phyloP scores from a whole-genome alignment of 2,797 vertebrate genomes.

The Gastrophryne carolinensis region DNA sequence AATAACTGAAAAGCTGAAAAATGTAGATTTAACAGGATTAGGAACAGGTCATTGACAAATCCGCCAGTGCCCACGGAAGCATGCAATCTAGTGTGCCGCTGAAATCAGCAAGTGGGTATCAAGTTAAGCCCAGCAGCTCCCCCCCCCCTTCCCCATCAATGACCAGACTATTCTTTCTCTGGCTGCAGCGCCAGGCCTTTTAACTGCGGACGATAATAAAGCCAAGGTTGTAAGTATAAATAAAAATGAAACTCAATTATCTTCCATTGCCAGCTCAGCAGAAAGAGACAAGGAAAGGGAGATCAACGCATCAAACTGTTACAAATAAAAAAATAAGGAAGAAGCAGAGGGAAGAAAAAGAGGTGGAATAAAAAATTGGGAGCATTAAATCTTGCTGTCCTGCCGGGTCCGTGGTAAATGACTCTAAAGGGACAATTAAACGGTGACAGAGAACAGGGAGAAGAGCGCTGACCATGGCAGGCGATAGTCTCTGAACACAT shows the following conservation, averaged over 20 bases:
- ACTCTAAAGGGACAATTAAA: slow-evolving; percentile 52
- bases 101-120: slow-evolving; percentile 9
- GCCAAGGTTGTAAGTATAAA: slow-evolving; percentile 48
- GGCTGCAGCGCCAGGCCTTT: slow-evolving; percentile 43
- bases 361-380: slow-evolving; percentile 44
- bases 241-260: slow-evolving; percentile 67
- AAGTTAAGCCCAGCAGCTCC: slow-evolving; percentile 24
- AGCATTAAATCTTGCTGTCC: slow-evolving; percentile 63
- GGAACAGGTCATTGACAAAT: slow-evolving; percentile 12
- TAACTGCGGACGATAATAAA: slow-evolving; percentile 50
- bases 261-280: slow-evolving; percentile 70
- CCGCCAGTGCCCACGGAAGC: slow-evolving; percentile 11
- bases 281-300: slow-evolving; percentile 43
- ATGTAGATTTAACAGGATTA: slow-evolving; percentile 15
- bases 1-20: slow-evolving; percentile 27
- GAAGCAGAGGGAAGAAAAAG: slow-evolving; percentile 21
- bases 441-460: not conserved
- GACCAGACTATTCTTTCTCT: slow-evolving; percentile 36
- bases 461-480: slow-evolving; percentile 2
- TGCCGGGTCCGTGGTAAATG: slow-evolving; percentile 46
- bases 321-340: slow-evolving; percentile 32
- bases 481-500: not conserved
- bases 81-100: slow-evolving; percentile 21
- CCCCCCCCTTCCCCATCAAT: slow-evolving; percentile 43
- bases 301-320: slow-evolving; percentile 15